These are phyloP conservation scores for Drosophila eugracilis DNA, from an alignment of 1,140 invertebrate genomes.

Conservation along the genomic window DNA sequence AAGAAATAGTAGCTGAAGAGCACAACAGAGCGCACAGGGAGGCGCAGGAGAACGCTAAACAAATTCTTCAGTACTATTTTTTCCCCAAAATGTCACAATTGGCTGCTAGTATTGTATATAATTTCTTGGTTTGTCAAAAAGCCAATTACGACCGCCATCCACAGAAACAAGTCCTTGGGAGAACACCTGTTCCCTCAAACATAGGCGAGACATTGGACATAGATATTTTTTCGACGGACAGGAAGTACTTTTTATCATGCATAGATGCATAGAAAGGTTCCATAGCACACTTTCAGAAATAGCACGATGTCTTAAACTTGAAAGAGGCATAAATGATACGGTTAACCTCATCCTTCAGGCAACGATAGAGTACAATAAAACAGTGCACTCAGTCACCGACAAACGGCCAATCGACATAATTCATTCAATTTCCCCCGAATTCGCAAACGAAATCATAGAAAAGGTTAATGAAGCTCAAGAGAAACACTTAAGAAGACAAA, in stretches of 20 bases:
- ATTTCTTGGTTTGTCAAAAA: conserved; percentile 11
- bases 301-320: too few relatives aligned
- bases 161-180: background rate
- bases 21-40: conserved; percentile 8
- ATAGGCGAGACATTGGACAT: conserved; percentile 5
- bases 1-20: background rate
- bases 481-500: conserved; percentile 3
- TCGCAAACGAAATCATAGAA: conserved; percentile 10
- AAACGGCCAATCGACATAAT: too few relatives aligned
- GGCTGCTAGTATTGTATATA: conserved; percentile 6
- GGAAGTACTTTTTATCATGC: conserved; percentile 11
- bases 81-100: conserved; percentile 12
- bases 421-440: conserved; percentile 8
- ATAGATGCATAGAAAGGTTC: too few relatives aligned
- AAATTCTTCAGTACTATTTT: conserved; percentile 15
- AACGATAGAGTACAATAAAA: conserved; percentile 17
- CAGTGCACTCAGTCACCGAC: too few relatives aligned
- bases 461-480: conserved; percentile 10
- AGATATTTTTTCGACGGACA: background rate
- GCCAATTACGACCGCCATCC: conserved; percentile 17
- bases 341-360: conserved; percentile 17
- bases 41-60: conserved; percentile 10
- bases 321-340: conserved; percentile 1
- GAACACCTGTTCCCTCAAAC: conserved; percentile 5
- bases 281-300: too few relatives aligned